Percentiles rank a stretch among this genome's conserved stretches.
Evolutionary conservation across 2,888 invertebrate genomes (phyloP).

Genomic region (Pristionchus entomophagus): DNA sequence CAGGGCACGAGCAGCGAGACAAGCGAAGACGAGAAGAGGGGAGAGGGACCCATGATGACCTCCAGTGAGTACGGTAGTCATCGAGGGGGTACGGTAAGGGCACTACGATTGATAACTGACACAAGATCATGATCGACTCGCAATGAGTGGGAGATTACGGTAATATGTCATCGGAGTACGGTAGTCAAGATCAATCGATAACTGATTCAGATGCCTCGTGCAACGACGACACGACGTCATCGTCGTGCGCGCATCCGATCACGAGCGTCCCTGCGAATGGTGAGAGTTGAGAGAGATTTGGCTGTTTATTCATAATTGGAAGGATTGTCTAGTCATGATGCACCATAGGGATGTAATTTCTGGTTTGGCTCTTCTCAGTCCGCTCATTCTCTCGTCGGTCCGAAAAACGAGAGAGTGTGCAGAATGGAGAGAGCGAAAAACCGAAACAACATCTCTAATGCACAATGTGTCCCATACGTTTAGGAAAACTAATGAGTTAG

Average conservation of each 20-base stretch:
- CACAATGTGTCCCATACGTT: too few species aligned
- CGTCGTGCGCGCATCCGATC: conserved; percentile 30
- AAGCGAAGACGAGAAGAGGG: conserved; percentile 17
- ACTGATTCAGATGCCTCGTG: neutral
- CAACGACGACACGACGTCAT: conserved; percentile 37
- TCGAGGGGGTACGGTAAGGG: neutral
- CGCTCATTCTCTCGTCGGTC: too few species aligned
- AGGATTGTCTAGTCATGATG: neutral
- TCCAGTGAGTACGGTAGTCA: neutral
- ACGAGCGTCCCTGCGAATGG: neutral
- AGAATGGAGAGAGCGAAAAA: too few species aligned
- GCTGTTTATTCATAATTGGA: too few species aligned
- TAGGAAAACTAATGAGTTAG: too few species aligned
- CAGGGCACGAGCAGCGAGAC: conserved; percentile 41
- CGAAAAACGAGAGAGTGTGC: too few species aligned
- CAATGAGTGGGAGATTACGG: neutral
- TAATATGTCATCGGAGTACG: neutral
- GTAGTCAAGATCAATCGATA: neutral
- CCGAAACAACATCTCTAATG: too few species aligned
- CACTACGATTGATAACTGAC: neutral
- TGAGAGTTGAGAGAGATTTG: neutral
- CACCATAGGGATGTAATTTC: too few species aligned
- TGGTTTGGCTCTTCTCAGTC: too few species aligned
- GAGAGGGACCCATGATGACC: conserved; percentile 18
- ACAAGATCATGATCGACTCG: too few species aligned